A percentile compares a stretch with the other conserved stretches of the same genome.
Conservation (phyloP, 2,113 vertebrate genomes). For the Meles meles region DNA sequence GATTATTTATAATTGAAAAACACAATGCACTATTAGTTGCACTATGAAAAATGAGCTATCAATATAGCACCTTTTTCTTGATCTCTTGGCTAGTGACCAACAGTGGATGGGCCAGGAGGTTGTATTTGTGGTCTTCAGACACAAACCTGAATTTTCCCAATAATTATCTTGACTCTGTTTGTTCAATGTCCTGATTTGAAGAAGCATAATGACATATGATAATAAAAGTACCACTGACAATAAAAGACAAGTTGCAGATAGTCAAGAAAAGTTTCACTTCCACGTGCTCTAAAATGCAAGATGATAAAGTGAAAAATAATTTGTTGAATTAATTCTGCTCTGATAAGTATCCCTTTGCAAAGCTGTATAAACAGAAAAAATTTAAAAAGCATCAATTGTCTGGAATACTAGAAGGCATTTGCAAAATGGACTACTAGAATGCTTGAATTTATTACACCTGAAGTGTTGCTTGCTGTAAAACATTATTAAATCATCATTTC, state of each 20-base stretch:
- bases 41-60: background rate
- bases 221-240: background rate
- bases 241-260: background rate
- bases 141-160: background rate
- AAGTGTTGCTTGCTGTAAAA: background rate
- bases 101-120: fast-evolving
- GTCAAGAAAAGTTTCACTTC: background rate
- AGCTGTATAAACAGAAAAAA: background rate
- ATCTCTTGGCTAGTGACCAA: background rate
- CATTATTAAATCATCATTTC: background rate
- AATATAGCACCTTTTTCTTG: background rate
- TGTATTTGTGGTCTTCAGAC: background rate
- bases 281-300: background rate
- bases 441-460: background rate
- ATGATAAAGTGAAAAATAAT: background rate
- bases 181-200: background rate
- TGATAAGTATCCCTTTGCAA: background rate
- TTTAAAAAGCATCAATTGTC: background rate
- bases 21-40: background rate
- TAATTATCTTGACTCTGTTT: background rate
- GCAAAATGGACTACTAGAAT: background rate
- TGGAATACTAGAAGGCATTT: background rate
- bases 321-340: background rate
- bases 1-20: background rate
- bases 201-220: background rate